phyloP scores from a whole-genome alignment of 2,797 vertebrate species.

The Takifugu rubripes region DNA sequence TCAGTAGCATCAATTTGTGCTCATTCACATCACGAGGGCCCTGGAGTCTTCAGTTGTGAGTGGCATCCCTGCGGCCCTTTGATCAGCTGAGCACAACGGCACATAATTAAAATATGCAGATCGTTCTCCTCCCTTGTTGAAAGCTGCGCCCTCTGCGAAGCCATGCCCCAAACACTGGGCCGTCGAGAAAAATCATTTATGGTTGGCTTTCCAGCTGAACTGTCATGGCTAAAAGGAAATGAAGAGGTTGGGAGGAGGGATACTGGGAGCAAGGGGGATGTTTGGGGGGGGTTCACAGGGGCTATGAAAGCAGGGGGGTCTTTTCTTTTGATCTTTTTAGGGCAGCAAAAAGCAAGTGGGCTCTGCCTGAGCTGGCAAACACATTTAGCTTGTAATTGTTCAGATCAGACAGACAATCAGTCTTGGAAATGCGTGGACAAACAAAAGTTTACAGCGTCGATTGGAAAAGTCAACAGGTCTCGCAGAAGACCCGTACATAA shows the following conservation, averaged over 20 bases:
- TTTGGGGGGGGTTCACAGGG: slow-evolving; percentile 29
- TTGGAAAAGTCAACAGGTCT: slow-evolving; percentile 80
- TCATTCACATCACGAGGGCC: slow-evolving; percentile 57
- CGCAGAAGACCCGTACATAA: slow-evolving; percentile 65
- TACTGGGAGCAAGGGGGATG: slow-evolving; percentile 25
- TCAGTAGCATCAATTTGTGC: slow-evolving; percentile 63
- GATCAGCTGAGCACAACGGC: slow-evolving; percentile 66
- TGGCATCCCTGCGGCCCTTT: slow-evolving; percentile 60
- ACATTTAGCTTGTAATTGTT: slow-evolving; percentile 80
- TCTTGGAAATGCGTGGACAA: slow-evolving; percentile 77
- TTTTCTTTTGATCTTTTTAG: slow-evolving; percentile 78
- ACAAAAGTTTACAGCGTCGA: slow-evolving; percentile 80
- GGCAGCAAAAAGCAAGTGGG: slow-evolving; percentile 51
- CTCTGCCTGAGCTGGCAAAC: slow-evolving; percentile 76
- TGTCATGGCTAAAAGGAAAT: slow-evolving; percentile 75
- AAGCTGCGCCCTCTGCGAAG: slow-evolving; percentile 51
- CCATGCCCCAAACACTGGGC: slow-evolving; percentile 59
- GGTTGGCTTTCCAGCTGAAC: slow-evolving; percentile 78
- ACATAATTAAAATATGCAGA: slow-evolving; percentile 69
- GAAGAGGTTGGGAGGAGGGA: slow-evolving; percentile 65
- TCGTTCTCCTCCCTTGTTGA: slow-evolving; percentile 50
- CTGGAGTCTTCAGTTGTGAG: slow-evolving; percentile 67
- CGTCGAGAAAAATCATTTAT: slow-evolving; percentile 71
- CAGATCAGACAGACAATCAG: slow-evolving; percentile 77
- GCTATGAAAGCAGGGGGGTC: slow-evolving; percentile 14